These are phyloP conservation scores for Pachypsylla venusta DNA, from an alignment of 1,140 invertebrate genomes.

Conservation along the genomic window DNA sequence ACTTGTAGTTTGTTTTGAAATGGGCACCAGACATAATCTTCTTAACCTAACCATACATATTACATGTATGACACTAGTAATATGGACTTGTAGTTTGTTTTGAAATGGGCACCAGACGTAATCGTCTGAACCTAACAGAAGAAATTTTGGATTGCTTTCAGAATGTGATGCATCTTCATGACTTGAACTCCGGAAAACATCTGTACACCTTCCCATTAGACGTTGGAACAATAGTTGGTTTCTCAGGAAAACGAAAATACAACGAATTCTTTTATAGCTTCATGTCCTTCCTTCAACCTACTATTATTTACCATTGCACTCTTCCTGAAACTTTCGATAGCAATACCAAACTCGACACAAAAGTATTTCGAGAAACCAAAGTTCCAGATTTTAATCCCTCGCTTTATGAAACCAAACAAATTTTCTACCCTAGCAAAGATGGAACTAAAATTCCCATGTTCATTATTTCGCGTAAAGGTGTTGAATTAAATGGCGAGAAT, in stretches of 20 bases:
- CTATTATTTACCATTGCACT: slow-evolving; percentile 65
- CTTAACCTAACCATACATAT: no score
- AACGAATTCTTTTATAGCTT: slow-evolving; percentile 89
- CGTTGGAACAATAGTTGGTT: slow-evolving; percentile 70
- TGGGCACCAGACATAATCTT: no score
- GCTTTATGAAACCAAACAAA: slow-evolving; percentile 44
- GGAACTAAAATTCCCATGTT: slow-evolving; percentile 96
- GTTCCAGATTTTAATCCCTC: slow-evolving; percentile 68
- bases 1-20: no score
- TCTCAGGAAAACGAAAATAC: slow-evolving; percentile 70
- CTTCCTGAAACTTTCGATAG: slow-evolving; percentile 23
- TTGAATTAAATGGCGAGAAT: slow-evolving; percentile 48
- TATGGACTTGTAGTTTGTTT: no score
- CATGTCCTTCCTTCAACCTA: slow-evolving; percentile 83
- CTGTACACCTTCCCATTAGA: slow-evolving; percentile 60
- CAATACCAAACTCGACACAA: neutral
- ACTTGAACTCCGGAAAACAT: slow-evolving; percentile 53
- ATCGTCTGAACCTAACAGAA: neutral
- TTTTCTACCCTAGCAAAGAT: slow-evolving; percentile 91
- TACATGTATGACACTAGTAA: no score
- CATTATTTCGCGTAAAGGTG: slow-evolving; percentile 43
- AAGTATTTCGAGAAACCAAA: slow-evolving; percentile 71
- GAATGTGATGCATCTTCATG: slow-evolving; percentile 71
- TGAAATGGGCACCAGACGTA: no score
- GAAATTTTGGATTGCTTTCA: no score